phyloP scores from a whole-genome alignment of 2,113 vertebrate genomes.

The Condylura cristata region DNA sequence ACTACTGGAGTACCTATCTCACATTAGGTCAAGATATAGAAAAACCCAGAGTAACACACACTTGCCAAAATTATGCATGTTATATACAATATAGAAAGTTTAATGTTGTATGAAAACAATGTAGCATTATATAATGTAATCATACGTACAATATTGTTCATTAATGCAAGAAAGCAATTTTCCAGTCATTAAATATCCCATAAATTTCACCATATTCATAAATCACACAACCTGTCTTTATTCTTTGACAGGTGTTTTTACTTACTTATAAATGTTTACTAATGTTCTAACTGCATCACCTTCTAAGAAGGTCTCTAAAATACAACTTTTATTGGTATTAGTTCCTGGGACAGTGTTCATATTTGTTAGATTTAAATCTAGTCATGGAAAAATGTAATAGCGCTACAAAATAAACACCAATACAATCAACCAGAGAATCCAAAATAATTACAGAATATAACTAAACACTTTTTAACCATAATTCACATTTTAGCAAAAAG shows the following conservation, averaged over 20 bases:
- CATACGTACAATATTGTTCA: not conserved
- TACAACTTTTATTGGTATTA: not conserved
- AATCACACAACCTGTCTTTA: not conserved
- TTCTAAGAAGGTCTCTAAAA: not conserved
- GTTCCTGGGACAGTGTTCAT: not conserved
- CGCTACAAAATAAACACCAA: not conserved
- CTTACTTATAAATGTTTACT: not conserved
- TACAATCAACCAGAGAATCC: conserved; percentile 5
- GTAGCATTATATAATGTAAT: not conserved
- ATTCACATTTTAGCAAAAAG: not conserved
- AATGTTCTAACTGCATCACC: not conserved
- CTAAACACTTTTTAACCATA: conserved; percentile 21
- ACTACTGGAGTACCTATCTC: not conserved
- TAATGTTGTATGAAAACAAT: not conserved
- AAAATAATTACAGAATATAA: not conserved
- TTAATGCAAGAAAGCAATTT: not conserved
- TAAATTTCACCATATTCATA: not conserved
- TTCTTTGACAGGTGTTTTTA: not conserved
- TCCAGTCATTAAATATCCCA: not conserved
- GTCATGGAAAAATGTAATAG: conserved; percentile 3
- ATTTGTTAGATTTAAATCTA: not conserved
- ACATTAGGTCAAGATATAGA: not conserved
- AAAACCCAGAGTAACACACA: not conserved
- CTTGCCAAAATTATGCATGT: not conserved
- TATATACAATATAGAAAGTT: not conserved